Conservation (phyloP, 2,888 invertebrate genomes). For the Platerodrilus igneus region DNA sequence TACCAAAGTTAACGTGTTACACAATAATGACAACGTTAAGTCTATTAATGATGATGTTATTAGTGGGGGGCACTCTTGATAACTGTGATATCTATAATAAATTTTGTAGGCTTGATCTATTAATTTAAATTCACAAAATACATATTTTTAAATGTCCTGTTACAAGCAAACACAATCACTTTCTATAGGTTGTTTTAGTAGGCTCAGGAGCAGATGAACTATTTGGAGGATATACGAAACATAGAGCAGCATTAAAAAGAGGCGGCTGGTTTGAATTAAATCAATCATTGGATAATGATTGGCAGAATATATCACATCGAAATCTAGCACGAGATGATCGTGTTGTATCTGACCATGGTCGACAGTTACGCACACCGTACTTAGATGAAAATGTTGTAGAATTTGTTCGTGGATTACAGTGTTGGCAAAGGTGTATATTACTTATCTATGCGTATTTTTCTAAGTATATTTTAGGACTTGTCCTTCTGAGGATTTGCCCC, state of each 20-base stretch:
- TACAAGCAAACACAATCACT: no score
- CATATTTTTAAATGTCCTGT: no score
- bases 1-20: no score
- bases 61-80: no score
- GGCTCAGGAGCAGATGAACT: slow-evolving; percentile 98
- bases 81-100: no score
- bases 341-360: slow-evolving; percentile 83
- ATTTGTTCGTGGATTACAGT: slow-evolving; percentile 59
- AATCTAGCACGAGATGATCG: slow-evolving; percentile 95
- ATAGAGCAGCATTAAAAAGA: slow-evolving; percentile 67
- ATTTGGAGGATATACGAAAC: slow-evolving; percentile 89
- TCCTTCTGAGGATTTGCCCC: slow-evolving; percentile 52
- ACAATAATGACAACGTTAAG: no score
- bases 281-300: slow-evolving; percentile 62
- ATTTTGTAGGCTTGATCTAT: no score
- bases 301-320: slow-evolving; percentile 79
- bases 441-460: background rate
- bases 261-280: slow-evolving; percentile 53
- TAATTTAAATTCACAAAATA: no score
- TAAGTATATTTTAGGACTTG: slow-evolving; percentile 34
- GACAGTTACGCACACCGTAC: slow-evolving; percentile 77
- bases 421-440: slow-evolving; percentile 58
- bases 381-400: slow-evolving; percentile 67
- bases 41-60: no score
- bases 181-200: slow-evolving; percentile 64